These are phyloP conservation scores for Paratilapia polleni DNA, from an alignment of 2,113 vertebrate species.

Conservation along the genomic window DNA sequence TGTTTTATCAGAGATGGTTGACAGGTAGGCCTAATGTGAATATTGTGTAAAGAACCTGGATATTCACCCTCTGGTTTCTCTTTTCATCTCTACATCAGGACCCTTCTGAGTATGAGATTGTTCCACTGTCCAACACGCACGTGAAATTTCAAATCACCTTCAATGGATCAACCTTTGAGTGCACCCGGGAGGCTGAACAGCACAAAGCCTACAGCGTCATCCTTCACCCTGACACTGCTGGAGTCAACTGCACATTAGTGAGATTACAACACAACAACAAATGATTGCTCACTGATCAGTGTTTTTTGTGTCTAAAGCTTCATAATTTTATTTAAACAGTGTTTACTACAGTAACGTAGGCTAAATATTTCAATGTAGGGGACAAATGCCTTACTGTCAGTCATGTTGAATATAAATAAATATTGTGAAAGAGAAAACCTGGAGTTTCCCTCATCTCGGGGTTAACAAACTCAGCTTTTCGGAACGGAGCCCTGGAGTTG, in stretches of 20 bases:
- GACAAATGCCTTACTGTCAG: neutral
- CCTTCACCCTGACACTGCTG: constrained; percentile 63
- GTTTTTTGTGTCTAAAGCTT: neutral
- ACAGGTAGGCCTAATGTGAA: too few relatives aligned
- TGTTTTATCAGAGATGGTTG: neutral
- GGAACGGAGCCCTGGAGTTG: too few relatives aligned
- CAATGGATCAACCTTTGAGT: constrained; percentile 51
- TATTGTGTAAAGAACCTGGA: neutral
- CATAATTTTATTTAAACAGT: neutral
- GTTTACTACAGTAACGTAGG: neutral
- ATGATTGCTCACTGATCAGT: neutral
- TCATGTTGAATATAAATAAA: too few relatives aligned
- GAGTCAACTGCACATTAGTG: constrained; percentile 83
- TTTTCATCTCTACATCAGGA: constrained; percentile 76
- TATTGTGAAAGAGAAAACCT: neutral
- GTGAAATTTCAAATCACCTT: constrained; percentile 71
- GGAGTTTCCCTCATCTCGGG: neutral
- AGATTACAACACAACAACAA: constrained; percentile 36
- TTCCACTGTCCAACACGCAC: constrained; percentile 75
- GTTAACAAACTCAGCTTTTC: too few relatives aligned
- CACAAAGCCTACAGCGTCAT: constrained; percentile 85
- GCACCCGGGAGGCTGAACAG: constrained; percentile 68
- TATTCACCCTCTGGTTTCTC: neutral
- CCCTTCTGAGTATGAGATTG: constrained; percentile 80
- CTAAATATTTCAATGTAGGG: neutral